These are phyloP conservation scores for Apoda limacodes DNA, from an alignment of 2,888 invertebrate species.

Conservation along the genomic window DNA sequence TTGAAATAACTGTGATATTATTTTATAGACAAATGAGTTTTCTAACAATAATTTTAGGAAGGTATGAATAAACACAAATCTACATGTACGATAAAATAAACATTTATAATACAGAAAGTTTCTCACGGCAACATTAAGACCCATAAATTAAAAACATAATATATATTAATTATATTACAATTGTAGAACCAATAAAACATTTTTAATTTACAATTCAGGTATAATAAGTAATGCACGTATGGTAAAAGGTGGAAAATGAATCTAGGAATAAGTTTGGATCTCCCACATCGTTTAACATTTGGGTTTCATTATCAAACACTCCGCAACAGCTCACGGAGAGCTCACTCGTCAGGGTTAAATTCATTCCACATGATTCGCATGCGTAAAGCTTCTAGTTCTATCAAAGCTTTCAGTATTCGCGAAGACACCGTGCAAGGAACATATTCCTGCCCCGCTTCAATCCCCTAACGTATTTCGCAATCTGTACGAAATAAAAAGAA, in stretches of 20 bases:
- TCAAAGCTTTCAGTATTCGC: conserved; percentile 44
- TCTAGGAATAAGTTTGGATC: conserved; percentile 23
- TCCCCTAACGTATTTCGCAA: no score
- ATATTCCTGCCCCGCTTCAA: conserved; percentile 28
- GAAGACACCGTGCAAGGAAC: conserved; percentile 30
- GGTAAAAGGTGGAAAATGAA: conserved; percentile 8
- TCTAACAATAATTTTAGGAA: no score
- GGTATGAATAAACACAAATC: no score
- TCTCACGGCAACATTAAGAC: no score
- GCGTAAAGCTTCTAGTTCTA: conserved; percentile 47
- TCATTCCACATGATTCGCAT: conserved; percentile 45
- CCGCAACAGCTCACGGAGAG: conserved; percentile 36
- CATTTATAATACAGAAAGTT: no score
- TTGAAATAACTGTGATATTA: no score
- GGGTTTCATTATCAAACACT: conserved; percentile 50
- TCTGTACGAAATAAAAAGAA: no score
- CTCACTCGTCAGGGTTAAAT: conserved; percentile 46
- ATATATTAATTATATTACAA: background rate
- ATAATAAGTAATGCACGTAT: background rate
- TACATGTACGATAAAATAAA: no score
- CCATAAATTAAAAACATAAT: no score
- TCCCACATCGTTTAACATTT: conserved; percentile 40
- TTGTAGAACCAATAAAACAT: no score
- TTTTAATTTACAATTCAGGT: no score
- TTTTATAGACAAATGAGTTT: no score